Percentiles rank a stretch among this genome's conserved stretches.
Evolutionary conservation across 2,888 invertebrate genomes (phyloP).

Genomic region (Pyrrhosoma nymphula): DNA sequence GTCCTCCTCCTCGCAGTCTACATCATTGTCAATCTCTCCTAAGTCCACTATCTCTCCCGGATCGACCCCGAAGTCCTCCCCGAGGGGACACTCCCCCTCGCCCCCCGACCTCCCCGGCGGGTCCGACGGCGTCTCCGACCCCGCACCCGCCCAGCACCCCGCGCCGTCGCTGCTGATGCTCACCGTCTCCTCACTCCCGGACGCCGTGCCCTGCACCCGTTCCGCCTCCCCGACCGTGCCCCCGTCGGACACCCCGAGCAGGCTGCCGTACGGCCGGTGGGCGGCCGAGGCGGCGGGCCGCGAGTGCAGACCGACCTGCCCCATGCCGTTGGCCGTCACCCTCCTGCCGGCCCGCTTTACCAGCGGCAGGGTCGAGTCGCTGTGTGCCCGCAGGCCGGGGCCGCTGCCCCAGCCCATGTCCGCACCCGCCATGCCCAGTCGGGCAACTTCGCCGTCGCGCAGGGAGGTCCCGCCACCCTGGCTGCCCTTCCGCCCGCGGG

Average conservation of each 20-base stretch:
- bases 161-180: conserved; percentile 38
- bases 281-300: conserved; percentile 68
- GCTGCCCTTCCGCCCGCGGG: conserved; percentile 59
- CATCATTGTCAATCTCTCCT: conserved; percentile 39
- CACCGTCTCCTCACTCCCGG: conserved; percentile 60
- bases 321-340: conserved; percentile 76
- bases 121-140: neutral
- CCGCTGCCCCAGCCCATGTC: conserved; percentile 40
- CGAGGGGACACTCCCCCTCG: neutral
- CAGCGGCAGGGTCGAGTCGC: conserved; percentile 61
- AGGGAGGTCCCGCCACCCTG: neutral
- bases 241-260: conserved; percentile 74
- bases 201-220: conserved; percentile 31
- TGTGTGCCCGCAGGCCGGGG: conserved; percentile 51
- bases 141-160: conserved; percentile 46
- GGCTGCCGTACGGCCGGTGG: conserved; percentile 80
- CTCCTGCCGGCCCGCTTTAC: conserved; percentile 73
- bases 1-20: conserved; percentile 43
- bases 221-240: neutral
- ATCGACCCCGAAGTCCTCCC: conserved; percentile 30
- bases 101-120: neutral
- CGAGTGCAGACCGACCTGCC: conserved; percentile 59
- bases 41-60: conserved; percentile 41
- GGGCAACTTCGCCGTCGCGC: neutral
- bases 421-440: neutral